phyloP scores from a whole-genome alignment of 2,797 vertebrate genomes.

The Enteromius mattozi region DNA sequence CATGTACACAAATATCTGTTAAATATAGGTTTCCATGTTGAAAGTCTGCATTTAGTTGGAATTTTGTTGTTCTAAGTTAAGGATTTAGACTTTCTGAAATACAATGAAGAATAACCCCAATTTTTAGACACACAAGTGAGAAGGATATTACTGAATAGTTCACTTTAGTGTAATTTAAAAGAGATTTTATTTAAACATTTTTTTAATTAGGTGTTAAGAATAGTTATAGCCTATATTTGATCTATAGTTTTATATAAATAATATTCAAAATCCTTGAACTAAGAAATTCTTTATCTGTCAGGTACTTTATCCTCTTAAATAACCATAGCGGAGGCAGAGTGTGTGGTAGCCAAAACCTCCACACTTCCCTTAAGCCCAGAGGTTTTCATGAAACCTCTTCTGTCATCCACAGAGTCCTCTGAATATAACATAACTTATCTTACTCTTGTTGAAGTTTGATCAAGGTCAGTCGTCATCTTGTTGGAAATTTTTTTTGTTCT shows the following conservation, averaged over 20 bases:
- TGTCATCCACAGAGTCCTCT: slow-evolving; percentile 28
- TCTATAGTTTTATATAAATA: not conserved
- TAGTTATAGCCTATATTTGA: not conserved
- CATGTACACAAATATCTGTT: no score
- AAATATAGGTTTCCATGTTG: no score
- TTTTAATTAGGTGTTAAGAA: not conserved
- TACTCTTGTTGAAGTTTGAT: slow-evolving; percentile 46
- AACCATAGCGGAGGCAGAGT: not conserved
- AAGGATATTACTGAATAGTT: not conserved
- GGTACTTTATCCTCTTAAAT: not conserved
- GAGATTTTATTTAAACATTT: not conserved
- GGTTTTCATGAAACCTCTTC: slow-evolving; percentile 14
- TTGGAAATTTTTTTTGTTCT: slow-evolving; percentile 29
- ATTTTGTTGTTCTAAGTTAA: not conserved
- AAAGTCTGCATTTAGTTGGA: not conserved
- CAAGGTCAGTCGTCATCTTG: slow-evolving; percentile 62
- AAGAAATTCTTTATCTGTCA: not conserved
- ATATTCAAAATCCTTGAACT: slow-evolving; percentile 22
- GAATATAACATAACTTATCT: slow-evolving; percentile 60
- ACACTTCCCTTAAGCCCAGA: not conserved
- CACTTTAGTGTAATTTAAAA: not conserved
- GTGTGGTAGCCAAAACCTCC: not conserved
- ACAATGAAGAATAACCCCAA: not conserved
- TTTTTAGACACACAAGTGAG: not conserved
- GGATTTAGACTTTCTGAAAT: not conserved